These are phyloP conservation scores for Horisme vitalbata DNA, from an alignment of 2,888 invertebrate genomes.

Conservation along the genomic window DNA sequence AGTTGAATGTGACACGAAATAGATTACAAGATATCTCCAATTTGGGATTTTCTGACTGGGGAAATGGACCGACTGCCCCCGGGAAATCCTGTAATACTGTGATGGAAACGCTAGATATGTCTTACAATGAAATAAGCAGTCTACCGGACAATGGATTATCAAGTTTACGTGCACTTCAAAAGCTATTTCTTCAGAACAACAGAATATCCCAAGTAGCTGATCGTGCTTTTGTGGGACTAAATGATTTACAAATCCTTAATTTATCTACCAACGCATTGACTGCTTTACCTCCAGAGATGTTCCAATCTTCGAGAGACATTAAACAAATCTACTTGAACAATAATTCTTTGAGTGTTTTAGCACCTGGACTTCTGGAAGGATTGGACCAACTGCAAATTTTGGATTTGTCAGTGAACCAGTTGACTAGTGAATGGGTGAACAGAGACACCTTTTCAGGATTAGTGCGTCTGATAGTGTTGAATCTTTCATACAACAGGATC, in stretches of 20 bases:
- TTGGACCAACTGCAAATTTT: slow-evolving; percentile 88
- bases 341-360: slow-evolving; percentile 89
- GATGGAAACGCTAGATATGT: slow-evolving; percentile 88
- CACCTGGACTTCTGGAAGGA: slow-evolving; percentile 88
- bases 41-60: slow-evolving; percentile 89
- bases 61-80: slow-evolving; percentile 85
- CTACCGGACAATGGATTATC: slow-evolving; percentile 88
- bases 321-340: slow-evolving; percentile 89
- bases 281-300: slow-evolving; percentile 90
- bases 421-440: slow-evolving; percentile 90
- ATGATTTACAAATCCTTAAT: slow-evolving; percentile 87
- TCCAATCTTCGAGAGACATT: slow-evolving; percentile 88
- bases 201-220: slow-evolving; percentile 88
- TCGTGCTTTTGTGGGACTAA: slow-evolving; percentile 88
- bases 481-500: slow-evolving; percentile 88
- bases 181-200: slow-evolving; percentile 89
- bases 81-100: slow-evolving; percentile 87
- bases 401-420: slow-evolving; percentile 88
- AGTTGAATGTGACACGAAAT: slow-evolving; percentile 89
- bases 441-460: slow-evolving; percentile 90
- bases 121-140: slow-evolving; percentile 87
- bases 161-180: slow-evolving; percentile 86
- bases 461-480: slow-evolving; percentile 88
- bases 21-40: slow-evolving; percentile 90
- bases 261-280: slow-evolving; percentile 90